Base-by-base conservation (phyloP, 2,797 vertebrate species). In the Calcarius lapponicus region DNA sequence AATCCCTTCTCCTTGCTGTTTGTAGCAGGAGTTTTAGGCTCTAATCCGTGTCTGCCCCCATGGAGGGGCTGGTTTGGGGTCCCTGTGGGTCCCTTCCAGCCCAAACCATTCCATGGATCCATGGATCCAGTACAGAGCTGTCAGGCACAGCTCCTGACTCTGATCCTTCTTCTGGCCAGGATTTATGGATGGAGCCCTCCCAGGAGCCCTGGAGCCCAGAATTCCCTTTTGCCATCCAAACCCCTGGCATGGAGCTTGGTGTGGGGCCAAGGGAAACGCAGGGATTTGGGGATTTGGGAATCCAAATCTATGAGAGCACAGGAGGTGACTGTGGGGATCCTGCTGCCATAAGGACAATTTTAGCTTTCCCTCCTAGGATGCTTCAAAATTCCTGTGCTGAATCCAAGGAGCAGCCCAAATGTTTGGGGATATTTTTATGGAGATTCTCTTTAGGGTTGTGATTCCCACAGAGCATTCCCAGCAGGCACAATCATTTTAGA, bases 11-110 rank as follows among this genome's bases (percentile, higher is more conserved):
- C 57, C 25, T 2, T 3, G 57, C 57, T 38, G 8, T 60, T 18
- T 60, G 17, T 18, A 7, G 1, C 7, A 0, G 3, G 7, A 13
- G 57, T 36, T 60, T 38, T 9, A 6, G 34, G 57, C 17, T 60
- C 57, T 0, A 6, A 6, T 57, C 56, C 21, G 4, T 21, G 53
- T 5, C 21, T 57, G 54, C 10, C 34, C 17, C 57, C 34, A 38
- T 5, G 34, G 24, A 58, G 34, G 57, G 57, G 57, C 57, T 36
- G 57, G 11, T 6, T 1, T 8, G 9, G 34, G 57, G 34, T 58
- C 57, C 57, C 57, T 36, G 34, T 5, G 57, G 34, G 57, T 58
- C 25, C 34, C 25, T 12, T 28, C 11, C 57, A 18, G 34, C 57
- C 57, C 57, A 9, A 28, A 38, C 11, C 57, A 36, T 36, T 36